Conservation (phyloP, 2,113 vertebrate genomes). For the Donacobius atricapilla region DNA sequence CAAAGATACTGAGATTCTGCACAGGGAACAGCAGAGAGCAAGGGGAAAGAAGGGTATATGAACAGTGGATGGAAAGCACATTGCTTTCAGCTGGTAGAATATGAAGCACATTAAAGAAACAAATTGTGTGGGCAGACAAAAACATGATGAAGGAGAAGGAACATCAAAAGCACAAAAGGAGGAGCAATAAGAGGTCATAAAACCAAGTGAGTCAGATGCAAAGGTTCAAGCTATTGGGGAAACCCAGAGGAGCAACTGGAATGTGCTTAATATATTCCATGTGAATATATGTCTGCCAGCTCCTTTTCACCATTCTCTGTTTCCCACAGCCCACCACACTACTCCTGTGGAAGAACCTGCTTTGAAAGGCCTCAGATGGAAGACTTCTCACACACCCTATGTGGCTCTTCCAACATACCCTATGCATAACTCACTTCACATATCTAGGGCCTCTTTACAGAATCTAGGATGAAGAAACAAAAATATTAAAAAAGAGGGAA, state of each 20-base stretch:
- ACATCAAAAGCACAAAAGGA: slow-evolving; percentile 29
- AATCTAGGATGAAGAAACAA: not conserved
- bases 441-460: not conserved
- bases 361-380: slow-evolving; percentile 2
- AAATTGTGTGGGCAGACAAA: slow-evolving; percentile 36
- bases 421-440: not conserved
- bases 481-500: slow-evolving; percentile 13
- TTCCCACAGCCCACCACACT: slow-evolving; percentile 29
- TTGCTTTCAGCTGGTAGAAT: not conserved
- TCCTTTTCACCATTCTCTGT: slow-evolving; percentile 32
- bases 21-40: not conserved
- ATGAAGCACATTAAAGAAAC: slow-evolving; percentile 3
- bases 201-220: slow-evolving; percentile 19
- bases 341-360: slow-evolving; percentile 21
- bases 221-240: slow-evolving; percentile 34
- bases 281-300: slow-evolving; percentile 55
- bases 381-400: not conserved
- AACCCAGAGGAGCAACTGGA: slow-evolving; percentile 33
- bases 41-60: not conserved
- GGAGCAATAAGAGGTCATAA: slow-evolving; percentile 41
- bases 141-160: slow-evolving; percentile 15
- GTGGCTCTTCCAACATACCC: not conserved
- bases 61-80: not conserved
- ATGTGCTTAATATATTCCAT: slow-evolving; percentile 56
- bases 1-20: not conserved